phyloP scores from a whole-genome alignment of 2,113 vertebrate species.

The Sebastes fasciatus region DNA sequence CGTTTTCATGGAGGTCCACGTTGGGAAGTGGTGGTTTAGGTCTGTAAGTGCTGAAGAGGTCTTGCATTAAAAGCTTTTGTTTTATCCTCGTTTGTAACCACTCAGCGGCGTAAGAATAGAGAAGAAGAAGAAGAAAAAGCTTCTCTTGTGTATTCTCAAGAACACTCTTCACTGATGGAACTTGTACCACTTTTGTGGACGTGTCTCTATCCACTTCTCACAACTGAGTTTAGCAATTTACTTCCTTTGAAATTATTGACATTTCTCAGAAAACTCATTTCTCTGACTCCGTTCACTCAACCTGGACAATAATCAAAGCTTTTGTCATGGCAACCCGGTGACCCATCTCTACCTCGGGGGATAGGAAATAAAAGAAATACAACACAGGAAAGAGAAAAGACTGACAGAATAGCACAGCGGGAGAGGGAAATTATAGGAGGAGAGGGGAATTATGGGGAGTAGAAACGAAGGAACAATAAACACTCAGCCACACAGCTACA shows the following conservation, averaged over 20 bases:
- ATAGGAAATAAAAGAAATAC: constrained; percentile 40
- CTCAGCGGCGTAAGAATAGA: not conserved
- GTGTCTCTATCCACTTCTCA: constrained; percentile 11
- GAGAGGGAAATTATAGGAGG: constrained; percentile 37
- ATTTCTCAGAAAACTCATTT: constrained; percentile 61
- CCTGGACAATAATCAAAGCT: constrained; percentile 49
- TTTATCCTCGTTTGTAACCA: not conserved
- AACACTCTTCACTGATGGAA: not conserved
- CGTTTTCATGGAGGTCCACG: not conserved
- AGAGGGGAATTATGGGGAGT: constrained; percentile 46
- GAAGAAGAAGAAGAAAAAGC: not conserved
- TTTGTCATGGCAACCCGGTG: constrained; percentile 66
- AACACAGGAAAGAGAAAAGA: constrained; percentile 35
- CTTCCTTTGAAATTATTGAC: constrained; percentile 54
- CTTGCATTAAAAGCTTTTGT: not conserved
- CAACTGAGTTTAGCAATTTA: constrained; percentile 25
- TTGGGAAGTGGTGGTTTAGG: not conserved
- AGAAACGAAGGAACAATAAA: constrained; percentile 56
- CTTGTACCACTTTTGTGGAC: constrained; percentile 8
- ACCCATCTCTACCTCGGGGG: constrained; percentile 14
- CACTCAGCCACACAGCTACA: constrained; percentile 54
- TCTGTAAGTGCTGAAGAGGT: constrained; percentile 2
- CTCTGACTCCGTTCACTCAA: constrained; percentile 41
- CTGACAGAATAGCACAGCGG: constrained; percentile 47
- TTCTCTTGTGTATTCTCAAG: not conserved